Evolutionary conservation across 2,888 invertebrate genomes (phyloP), one percentile per base, ranked within the genome.

Genomic region (Saturnia japonica): DNA sequence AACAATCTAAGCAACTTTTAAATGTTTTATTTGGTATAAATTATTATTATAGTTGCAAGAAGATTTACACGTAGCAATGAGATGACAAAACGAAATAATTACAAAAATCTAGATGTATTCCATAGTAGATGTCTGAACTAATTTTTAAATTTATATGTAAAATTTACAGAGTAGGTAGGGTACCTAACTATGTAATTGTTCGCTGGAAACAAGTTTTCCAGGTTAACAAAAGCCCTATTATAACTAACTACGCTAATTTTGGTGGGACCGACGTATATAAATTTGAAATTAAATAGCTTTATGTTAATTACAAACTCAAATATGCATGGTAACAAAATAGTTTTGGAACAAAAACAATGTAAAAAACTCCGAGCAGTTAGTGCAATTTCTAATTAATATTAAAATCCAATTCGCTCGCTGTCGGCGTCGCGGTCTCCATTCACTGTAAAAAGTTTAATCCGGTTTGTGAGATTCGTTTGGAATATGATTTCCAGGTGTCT

Each of bases 381-480:
- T 78, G 80, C 80, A 77, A 76, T 79, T 75, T 76, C 77, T 83
- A 82, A 84, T 85, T 84, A 85, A 86, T 85, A 85, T 86, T 86
- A 80, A 86, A 87, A 82, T 82, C 82, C 83, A 85, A 85, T 85
- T 78, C 78, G 71, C 70, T 72, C 57, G 42, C 64, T 43, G 54
- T 68, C 71, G 66, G 68, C 68, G 47, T 69, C 68, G 73, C 47
- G 69, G 74, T 74, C 68, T 60, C 57, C 57, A 74, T 70, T 47
- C 72, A 72, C 73, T 70, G 62, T 74, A 76, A 76, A 78, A 81
- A 82, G 72, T 82, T 82, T 77, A 80, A 82, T 80, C 78, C 77
- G 71, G 77, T 76, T 76, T 71, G 64, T 40, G 67, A 42, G 69
- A 74, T 78, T 73, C 74, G 72, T 76, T 75, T 74, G 72, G 74